Evolutionary conservation across 2,888 invertebrate species (phyloP).

Genomic region (Drosophila hamatofila): DNA sequence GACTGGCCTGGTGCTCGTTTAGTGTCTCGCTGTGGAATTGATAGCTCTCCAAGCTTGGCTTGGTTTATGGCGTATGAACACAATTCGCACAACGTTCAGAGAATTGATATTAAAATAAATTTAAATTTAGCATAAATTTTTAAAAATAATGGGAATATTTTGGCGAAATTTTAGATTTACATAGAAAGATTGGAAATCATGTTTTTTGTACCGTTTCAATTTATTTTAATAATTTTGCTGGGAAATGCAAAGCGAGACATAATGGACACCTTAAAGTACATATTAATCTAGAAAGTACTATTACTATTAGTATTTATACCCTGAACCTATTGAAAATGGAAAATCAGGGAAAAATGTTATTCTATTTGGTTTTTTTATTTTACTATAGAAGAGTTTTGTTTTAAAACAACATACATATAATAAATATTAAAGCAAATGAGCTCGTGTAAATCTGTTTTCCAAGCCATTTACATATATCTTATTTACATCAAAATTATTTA

Average conservation of each 20-base stretch:
- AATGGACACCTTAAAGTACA: neutral
- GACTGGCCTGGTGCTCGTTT: slow-evolving; percentile 27
- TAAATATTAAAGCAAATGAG: too few species aligned
- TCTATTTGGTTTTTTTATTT: too few species aligned
- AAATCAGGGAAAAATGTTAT: too few species aligned
- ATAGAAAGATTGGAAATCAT: neutral
- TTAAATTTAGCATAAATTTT: neutral
- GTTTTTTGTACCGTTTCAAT: too few species aligned
- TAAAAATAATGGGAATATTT: neutral
- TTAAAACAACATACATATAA: too few species aligned
- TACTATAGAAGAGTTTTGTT: too few species aligned
- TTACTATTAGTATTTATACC: too few species aligned
- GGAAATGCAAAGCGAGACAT: neutral
- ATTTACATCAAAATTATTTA: neutral
- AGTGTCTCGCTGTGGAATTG: slow-evolving; percentile 35
- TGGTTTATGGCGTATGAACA: slow-evolving; percentile 14
- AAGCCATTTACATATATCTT: neutral
- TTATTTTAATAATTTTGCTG: neutral
- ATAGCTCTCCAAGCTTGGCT: slow-evolving; percentile 37
- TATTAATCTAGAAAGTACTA: too few species aligned
- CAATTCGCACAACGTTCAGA: neutral
- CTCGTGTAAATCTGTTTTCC: neutral
- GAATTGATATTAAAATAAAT: neutral
- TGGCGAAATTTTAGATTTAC: neutral
- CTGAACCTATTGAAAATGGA: too few species aligned